A percentile compares a stretch with the other conserved stretches of the same genome.
Conservation (phyloP, 2,113 vertebrate species). For the Pantherophis guttatus region DNA sequence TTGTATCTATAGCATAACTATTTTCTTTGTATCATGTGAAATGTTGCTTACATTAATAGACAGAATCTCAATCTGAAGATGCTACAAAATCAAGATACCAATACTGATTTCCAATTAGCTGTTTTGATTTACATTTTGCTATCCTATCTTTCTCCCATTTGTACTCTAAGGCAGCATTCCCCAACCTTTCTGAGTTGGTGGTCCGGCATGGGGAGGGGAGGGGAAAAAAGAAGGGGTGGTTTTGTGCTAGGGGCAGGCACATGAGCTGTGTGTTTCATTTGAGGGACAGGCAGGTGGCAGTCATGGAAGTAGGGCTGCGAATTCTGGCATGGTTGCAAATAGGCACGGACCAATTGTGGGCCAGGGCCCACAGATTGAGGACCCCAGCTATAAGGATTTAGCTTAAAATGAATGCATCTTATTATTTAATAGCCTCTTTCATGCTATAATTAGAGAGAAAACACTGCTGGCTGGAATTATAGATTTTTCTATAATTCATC, state of each 20-base stretch:
- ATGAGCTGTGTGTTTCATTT: too few relatives aligned
- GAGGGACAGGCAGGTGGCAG: too few relatives aligned
- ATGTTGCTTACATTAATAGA: background rate
- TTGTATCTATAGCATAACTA: background rate
- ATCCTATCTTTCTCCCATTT: background rate
- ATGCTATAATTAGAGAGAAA: background rate
- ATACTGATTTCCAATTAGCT: background rate
- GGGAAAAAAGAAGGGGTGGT: background rate
- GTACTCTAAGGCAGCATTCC: background rate
- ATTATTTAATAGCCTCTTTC: background rate
- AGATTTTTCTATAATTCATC: too few relatives aligned
- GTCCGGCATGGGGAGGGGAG: too few relatives aligned
- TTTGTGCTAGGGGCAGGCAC: background rate
- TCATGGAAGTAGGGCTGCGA: too few relatives aligned
- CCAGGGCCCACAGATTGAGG: too few relatives aligned
- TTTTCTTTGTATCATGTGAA: background rate
- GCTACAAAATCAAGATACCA: conserved; percentile 18
- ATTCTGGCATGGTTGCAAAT: too few relatives aligned
- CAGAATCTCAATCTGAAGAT: background rate
- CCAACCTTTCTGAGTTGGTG: too few relatives aligned
- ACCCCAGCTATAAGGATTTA: background rate
- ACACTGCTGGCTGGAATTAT: background rate
- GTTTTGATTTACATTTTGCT: conserved; percentile 4
- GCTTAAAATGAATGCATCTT: background rate
- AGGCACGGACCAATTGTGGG: too few relatives aligned